phyloP scores from a whole-genome alignment of 2,888 invertebrate species.

The Harpalus rubripes region DNA sequence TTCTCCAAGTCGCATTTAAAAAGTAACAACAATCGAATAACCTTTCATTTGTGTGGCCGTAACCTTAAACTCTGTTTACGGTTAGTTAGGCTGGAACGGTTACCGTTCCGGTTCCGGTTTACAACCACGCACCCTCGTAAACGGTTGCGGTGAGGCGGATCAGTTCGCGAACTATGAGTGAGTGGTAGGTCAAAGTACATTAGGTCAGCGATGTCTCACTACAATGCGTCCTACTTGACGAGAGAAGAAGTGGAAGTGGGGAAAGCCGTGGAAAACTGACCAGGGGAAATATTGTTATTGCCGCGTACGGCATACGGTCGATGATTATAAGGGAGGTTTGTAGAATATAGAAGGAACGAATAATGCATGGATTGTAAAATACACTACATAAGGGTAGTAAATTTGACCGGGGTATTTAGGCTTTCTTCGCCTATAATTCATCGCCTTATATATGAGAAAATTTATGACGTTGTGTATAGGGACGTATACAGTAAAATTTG shows the following conservation, averaged over 20 bases:
- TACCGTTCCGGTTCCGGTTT: constrained; percentile 23
- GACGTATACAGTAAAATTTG: too few relatives aligned
- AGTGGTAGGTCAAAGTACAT: constrained; percentile 22
- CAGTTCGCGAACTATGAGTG: constrained; percentile 1
- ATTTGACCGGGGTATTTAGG: too few relatives aligned
- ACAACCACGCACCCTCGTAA: constrained; percentile 22
- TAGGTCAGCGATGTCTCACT: constrained; percentile 5
- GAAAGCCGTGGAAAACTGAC: constrained; percentile 2
- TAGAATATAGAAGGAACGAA: background rate
- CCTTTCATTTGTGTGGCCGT: too few relatives aligned
- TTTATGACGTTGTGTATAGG: too few relatives aligned
- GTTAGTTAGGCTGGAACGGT: background rate
- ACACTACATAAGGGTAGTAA: background rate
- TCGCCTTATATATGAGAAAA: too few relatives aligned
- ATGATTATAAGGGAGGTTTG: background rate
- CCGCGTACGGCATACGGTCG: background rate
- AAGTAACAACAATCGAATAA: too few relatives aligned
- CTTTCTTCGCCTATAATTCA: too few relatives aligned
- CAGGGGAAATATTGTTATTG: background rate
- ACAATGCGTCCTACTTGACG: background rate
- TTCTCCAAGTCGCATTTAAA: too few relatives aligned
- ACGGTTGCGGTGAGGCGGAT: constrained; percentile 27
- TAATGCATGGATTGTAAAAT: background rate
- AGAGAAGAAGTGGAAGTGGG: background rate
- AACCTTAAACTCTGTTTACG: background rate